A percentile compares a stretch with the other conserved stretches of the same genome.
These are phyloP conservation scores for Gastrophysa polygoni DNA, from an alignment of 2,888 invertebrate species.

Conservation along the genomic window DNA sequence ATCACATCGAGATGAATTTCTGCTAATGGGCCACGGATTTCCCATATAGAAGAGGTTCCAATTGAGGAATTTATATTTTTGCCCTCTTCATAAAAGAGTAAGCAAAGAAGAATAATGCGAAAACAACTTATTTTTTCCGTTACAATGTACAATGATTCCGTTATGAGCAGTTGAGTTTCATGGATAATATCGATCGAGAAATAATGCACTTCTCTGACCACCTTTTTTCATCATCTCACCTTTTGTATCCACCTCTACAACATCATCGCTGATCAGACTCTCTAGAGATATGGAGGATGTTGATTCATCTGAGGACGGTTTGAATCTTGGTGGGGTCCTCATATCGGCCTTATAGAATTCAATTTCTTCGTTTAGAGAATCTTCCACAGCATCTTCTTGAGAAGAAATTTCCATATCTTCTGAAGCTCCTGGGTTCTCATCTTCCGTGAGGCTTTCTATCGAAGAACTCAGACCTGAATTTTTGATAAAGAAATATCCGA, in stretches of 20 bases:
- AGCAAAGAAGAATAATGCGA: too few species aligned
- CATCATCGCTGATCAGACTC: background rate
- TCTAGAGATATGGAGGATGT: background rate
- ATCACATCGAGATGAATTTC: too few species aligned
- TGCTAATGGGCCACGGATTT: too few species aligned
- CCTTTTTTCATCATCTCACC: background rate
- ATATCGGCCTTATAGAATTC: slow-evolving; percentile 41
- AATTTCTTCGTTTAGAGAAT: slow-evolving; percentile 15
- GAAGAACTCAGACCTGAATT: slow-evolving; percentile 34
- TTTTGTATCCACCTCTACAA: slow-evolving; percentile 1
- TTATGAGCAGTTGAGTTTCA: too few species aligned
- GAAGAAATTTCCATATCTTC: background rate
- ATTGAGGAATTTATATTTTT: too few species aligned
- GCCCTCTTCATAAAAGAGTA: too few species aligned
- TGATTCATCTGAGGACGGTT: slow-evolving; percentile 11
- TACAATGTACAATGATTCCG: too few species aligned
- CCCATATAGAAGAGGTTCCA: too few species aligned
- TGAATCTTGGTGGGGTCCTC: slow-evolving; percentile 40
- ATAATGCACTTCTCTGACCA: too few species aligned
- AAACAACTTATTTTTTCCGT: too few species aligned
- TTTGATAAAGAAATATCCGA: too few species aligned
- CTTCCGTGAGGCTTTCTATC: slow-evolving; percentile 36
- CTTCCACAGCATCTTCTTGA: slow-evolving; percentile 1
- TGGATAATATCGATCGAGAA: too few species aligned
- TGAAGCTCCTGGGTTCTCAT: slow-evolving; percentile 8